Evolutionary conservation across 2,888 invertebrate genomes (phyloP), one percentile per base, ranked within the genome.

Genomic region (Galeopsomyia nigrocyanea): DNA sequence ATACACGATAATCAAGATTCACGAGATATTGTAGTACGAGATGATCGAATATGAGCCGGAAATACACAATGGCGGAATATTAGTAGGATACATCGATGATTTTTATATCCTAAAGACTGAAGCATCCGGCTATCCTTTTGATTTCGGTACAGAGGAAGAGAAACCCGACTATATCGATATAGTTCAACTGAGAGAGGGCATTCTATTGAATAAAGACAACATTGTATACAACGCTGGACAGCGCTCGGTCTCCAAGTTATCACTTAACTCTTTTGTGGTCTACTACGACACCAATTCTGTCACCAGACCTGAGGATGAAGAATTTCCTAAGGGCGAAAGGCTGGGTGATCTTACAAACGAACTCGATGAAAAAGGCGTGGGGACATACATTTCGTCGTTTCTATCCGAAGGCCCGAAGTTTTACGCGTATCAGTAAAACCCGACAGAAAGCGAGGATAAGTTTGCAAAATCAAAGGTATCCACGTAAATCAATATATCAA

Each of bases 21-120:
- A 83, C 55, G 83, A 84, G 74, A 80, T 85, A 14, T 85, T 82
- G 79, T 78, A 84, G 65, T 86, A 83, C 64, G 55, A 80, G 46
- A 68, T 78, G 19, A 76, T 78, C 1, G 71, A 76, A n/a, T 81
- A 79, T 50, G 72, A 81, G 66, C 74, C 17, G 46, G 68, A 64
- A 7, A 70, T 69, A 17, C 75, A 75, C 19, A 31, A 53, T 2
- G 16, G 57, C 7, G 57, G 57, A 16, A 13, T 3, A 3, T 57
- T 57, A 26, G 26, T n/a, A 0, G 14, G 14, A n/a, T 57, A 26
- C 26, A 14, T 57, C 14, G 14, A 57, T 26, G 19, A 22, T n/a
- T 57, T 57, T 16, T 57, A 26, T 10, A 21, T 26, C 14, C 26
- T n/a, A 22, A 57, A 57, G 26, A 10, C 16, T 7, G 10, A 53